Conservation (phyloP, 1,140 invertebrate genomes). For the Eriosoma lanigerum region DNA sequence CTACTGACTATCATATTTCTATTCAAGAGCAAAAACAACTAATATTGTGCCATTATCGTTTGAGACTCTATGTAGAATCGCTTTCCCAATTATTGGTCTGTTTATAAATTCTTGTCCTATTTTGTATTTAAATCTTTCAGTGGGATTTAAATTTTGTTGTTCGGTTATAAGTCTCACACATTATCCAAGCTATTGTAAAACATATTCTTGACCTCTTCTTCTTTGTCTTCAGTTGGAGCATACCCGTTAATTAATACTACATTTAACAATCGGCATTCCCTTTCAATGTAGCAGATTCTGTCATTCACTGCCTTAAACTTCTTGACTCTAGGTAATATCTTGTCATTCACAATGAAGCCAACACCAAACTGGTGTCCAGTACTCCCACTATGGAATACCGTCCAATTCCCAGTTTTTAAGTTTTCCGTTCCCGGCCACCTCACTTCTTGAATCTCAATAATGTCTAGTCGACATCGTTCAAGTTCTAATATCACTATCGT, state of each 20-base stretch:
- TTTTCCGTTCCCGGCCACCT: background rate
- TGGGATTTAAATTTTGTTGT: constrained; percentile 51
- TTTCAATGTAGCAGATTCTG: background rate
- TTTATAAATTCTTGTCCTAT: constrained; percentile 45
- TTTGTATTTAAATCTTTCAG: constrained; percentile 29
- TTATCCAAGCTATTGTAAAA: background rate
- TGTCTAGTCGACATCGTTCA: background rate
- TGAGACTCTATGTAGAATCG: constrained; percentile 55
- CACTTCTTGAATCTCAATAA: background rate
- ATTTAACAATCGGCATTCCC: too few species aligned
- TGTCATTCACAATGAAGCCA: background rate
- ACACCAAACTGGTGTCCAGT: background rate
- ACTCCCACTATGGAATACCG: background rate
- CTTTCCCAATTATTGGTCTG: constrained; percentile 55
- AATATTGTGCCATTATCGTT: constrained; percentile 54
- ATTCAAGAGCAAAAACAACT: background rate
- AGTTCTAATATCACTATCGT: background rate
- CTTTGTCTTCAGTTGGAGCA: too few species aligned
- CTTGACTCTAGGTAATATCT: background rate
- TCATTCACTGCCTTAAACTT: background rate
- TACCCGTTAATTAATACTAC: too few species aligned
- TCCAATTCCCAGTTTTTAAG: background rate
- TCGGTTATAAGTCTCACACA: background rate
- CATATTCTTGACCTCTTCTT: too few species aligned
- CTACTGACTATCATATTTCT: constrained; percentile 53